A percentile compares a stretch with the other conserved stretches of the same genome.
These are phyloP conservation scores for Charina bottae DNA, from an alignment of 2,113 vertebrate genomes.

Conservation along the genomic window DNA sequence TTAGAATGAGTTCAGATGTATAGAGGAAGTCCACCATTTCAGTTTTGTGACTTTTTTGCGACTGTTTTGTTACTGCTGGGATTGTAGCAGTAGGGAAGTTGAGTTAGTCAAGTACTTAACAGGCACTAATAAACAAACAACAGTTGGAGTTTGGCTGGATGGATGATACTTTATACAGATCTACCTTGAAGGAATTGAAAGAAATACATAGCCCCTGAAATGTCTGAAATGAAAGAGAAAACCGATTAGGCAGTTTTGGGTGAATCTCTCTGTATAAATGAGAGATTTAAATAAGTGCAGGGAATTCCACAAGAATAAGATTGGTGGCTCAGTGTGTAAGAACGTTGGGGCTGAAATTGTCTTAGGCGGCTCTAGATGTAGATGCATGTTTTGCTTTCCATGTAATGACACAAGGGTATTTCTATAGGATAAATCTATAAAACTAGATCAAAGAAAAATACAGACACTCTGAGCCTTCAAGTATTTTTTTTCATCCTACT, in stretches of 20 bases:
- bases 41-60: neutral
- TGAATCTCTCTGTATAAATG: neutral
- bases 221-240: constrained; percentile 50
- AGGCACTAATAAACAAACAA: constrained; percentile 25
- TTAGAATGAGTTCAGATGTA: neutral
- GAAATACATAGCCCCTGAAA: constrained; percentile 35
- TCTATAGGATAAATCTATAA: neutral
- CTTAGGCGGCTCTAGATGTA: neutral
- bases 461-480: neutral
- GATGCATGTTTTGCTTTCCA: neutral
- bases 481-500: neutral
- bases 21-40: neutral
- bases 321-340: neutral
- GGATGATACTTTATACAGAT: constrained; percentile 5
- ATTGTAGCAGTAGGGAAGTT: neutral
- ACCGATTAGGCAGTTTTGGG: fast-evolving
- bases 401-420: neutral
- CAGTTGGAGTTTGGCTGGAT: neutral
- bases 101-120: neutral
- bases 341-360: constrained; percentile 16
- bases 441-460: neutral
- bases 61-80: neutral
- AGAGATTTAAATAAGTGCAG: constrained; percentile 31
- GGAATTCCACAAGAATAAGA: constrained; percentile 24
- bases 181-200: neutral